Conservation (phyloP, 2,797 vertebrate species). For the Mormyrops boulengeri region DNA sequence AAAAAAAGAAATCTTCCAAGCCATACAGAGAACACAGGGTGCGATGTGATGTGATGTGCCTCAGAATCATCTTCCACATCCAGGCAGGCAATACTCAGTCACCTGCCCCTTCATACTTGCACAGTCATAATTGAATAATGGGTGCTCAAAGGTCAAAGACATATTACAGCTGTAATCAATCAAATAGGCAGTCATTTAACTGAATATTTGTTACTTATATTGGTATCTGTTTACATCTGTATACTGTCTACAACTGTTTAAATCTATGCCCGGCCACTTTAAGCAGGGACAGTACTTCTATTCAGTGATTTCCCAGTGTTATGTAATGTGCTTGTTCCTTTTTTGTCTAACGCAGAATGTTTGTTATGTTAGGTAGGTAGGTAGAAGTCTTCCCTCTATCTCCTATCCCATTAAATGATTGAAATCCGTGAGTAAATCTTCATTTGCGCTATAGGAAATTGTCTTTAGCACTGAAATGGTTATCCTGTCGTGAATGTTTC, state of each 20-base stretch:
- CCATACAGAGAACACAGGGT: background rate
- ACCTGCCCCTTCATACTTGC: background rate
- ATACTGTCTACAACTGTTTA: background rate
- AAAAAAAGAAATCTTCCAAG: conserved; percentile 30
- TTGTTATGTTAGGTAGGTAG: background rate
- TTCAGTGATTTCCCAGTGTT: background rate
- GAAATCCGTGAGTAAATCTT: background rate
- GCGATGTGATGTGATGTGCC: background rate
- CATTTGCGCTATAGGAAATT: background rate
- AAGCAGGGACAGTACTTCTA: background rate
- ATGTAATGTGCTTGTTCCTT: background rate
- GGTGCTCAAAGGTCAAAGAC: background rate
- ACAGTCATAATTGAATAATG: background rate
- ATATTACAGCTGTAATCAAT: background rate
- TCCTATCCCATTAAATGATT: background rate
- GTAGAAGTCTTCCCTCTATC: background rate
- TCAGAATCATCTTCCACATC: background rate
- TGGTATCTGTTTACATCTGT: background rate
- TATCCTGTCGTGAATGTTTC: background rate
- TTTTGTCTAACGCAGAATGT: background rate
- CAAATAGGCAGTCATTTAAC: background rate
- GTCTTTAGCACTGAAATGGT: background rate
- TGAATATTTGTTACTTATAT: background rate
- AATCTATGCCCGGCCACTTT: background rate
- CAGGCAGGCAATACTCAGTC: background rate